phyloP scores from a whole-genome alignment of 1,140 invertebrate species.

The Uloborus diversus region DNA sequence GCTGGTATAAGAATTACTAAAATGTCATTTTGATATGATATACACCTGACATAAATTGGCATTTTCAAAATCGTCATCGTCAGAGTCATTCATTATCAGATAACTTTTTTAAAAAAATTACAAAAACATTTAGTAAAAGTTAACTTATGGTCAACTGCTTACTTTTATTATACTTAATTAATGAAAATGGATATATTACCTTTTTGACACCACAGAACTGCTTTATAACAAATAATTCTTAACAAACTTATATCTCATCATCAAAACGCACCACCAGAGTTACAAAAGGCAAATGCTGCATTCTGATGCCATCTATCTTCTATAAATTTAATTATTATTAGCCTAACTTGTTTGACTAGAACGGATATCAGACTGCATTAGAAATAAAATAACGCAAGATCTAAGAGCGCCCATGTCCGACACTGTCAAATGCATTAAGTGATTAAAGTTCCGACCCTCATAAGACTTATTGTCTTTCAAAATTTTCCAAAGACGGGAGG shows the following conservation, averaged over 20 bases:
- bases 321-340: neutral
- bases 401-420: neutral
- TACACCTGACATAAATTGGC: neutral
- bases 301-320: neutral
- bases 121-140: neutral
- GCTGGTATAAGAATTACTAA: too few species aligned
- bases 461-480: too few species aligned
- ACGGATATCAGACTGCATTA: neutral
- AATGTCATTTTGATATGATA: too few species aligned
- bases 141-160: neutral
- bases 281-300: neutral
- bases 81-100: neutral
- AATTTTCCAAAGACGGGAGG: too few species aligned
- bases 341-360: neutral
- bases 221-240: neutral
- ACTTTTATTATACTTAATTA: neutral
- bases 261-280: neutral
- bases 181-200: neutral
- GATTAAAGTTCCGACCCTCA: too few species aligned
- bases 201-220: neutral
- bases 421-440: neutral
- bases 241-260: neutral
- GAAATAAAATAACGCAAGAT: neutral
- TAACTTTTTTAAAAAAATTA: neutral
- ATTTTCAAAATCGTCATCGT: neutral